These are phyloP conservation scores for Pseudoips prasinana DNA, from an alignment of 2,888 invertebrate species.

Conservation along the genomic window DNA sequence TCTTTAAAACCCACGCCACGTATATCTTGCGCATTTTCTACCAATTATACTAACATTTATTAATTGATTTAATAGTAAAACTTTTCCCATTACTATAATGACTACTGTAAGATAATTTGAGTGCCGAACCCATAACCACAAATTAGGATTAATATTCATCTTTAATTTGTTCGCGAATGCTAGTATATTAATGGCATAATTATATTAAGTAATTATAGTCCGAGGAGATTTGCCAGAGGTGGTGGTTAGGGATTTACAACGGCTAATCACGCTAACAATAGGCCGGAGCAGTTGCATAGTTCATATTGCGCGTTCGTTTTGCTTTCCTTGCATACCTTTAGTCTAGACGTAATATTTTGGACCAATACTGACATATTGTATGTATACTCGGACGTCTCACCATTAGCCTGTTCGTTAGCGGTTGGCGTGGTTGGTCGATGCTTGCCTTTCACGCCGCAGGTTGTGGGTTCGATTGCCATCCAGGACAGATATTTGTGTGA, in stretches of 20 bases:
- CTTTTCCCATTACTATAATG: constrained; percentile 17
- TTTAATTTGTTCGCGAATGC: constrained; percentile 43
- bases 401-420: no score
- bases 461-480: no score
- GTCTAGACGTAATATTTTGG: constrained; percentile 78
- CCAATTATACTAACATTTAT: constrained; percentile 3
- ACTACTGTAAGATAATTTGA: constrained; percentile 14
- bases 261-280: constrained; percentile 74
- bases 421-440: no score
- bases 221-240: constrained; percentile 49
- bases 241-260: constrained; percentile 60
- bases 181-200: constrained; percentile 61
- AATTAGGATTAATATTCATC: constrained; percentile 42
- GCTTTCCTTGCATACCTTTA: constrained; percentile 63
- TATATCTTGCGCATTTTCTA: constrained; percentile 18
- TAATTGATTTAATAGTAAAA: not conserved
- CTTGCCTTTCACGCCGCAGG: no score
- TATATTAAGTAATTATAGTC: constrained; percentile 64
- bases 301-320: constrained; percentile 58
- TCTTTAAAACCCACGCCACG: constrained; percentile 24
- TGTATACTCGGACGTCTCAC: no score
- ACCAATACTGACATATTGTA: constrained; percentile 52
- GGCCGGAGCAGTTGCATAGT: constrained; percentile 53
- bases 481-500: no score
- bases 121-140: constrained; percentile 29